Evolutionary conservation across 2,888 invertebrate species (phyloP), one percentile per base, ranked within the genome.

Genomic region (Campoplex capitator): DNA sequence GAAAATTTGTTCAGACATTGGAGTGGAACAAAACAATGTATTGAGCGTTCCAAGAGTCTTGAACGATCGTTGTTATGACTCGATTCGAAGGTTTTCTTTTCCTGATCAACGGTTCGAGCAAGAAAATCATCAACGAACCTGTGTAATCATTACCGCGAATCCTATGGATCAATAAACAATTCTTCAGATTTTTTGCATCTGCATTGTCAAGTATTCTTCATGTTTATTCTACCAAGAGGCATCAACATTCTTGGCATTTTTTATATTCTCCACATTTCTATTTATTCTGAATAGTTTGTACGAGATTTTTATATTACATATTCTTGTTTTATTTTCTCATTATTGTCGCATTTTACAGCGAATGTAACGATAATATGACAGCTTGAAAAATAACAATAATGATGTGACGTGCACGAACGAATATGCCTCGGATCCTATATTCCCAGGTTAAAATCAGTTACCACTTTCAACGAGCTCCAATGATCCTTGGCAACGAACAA

Each of bases 71-170:
- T 58, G 35, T 74, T 68, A 42, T n/a, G 35, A 56, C 35, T 70
- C 70, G 51, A 6, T 38, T 0, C 38, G 56, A 77, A 54, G 68
- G 23, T 23, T 23, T 18, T 28, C 80, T 76, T 80, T 76, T 80
- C 42, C n/a, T 38, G 65, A 73, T 85, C 51, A 35, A 56, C 32
- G 82, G 42, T 68, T 23, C 0, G 6, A 4, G 42, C 45, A 2
- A 35, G 11, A 68, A 23, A 68, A 68, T 23, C 11, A 3, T 13
- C 23, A 3, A 23, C 16, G 13, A 68, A 23, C 11, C 68, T 28
- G 13, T 28, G 42, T 11, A n/a, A 42, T 42, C 9, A 9, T 23
- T 11, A 23, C n/a, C 45, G 23, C 11, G 23, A 62, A 62, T 62
- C 58, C 58, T 62, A 13, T 62, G 16, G 28, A 62, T 32, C 1